Evolutionary conservation across 1,140 invertebrate genomes (phyloP).

Genomic region (Campoletis sonorensis): DNA sequence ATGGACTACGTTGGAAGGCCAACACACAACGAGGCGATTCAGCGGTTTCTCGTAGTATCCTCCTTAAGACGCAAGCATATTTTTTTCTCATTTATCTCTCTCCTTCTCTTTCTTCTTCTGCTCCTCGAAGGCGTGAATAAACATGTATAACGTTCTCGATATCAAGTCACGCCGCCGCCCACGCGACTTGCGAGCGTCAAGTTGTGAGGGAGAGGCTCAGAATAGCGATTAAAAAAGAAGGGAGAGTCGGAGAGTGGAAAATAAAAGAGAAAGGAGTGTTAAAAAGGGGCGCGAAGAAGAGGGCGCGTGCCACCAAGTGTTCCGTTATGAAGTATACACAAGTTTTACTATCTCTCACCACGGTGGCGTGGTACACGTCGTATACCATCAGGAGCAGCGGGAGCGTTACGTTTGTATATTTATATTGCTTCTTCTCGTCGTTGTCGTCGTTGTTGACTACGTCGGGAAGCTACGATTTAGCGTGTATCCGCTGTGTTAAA

Average conservation of each 20-base stretch:
- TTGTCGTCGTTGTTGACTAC: background rate
- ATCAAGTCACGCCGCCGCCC: conserved; percentile 58
- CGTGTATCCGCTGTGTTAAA: conserved; percentile 20
- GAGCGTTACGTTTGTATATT: background rate
- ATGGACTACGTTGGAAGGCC: background rate
- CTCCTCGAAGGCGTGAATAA: conserved; percentile 54
- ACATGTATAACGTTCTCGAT: conserved; percentile 49
- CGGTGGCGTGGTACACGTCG: background rate
- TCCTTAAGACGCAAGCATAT: conserved; percentile 40
- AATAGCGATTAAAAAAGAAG: conserved; percentile 29
- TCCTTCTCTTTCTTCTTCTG: conserved; percentile 20
- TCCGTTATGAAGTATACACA: conserved; percentile 18
- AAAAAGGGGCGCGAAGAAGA: background rate
- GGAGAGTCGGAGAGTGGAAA: background rate
- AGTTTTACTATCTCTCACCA: conserved; percentile 28
- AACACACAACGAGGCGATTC: conserved; percentile 62
- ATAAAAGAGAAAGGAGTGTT: background rate
- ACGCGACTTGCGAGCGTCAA: conserved; percentile 54
- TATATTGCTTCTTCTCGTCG: background rate
- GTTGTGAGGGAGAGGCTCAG: conserved; percentile 45
- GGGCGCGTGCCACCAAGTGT: conserved; percentile 26
- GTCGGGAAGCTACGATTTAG: background rate
- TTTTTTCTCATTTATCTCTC: conserved; percentile 33
- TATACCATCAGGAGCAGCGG: conserved; percentile 20
- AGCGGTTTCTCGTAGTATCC: conserved; percentile 36